Base-by-base conservation (phyloP, 2,113 vertebrate genomes). In the Aptenodytes forsteri region DNA sequence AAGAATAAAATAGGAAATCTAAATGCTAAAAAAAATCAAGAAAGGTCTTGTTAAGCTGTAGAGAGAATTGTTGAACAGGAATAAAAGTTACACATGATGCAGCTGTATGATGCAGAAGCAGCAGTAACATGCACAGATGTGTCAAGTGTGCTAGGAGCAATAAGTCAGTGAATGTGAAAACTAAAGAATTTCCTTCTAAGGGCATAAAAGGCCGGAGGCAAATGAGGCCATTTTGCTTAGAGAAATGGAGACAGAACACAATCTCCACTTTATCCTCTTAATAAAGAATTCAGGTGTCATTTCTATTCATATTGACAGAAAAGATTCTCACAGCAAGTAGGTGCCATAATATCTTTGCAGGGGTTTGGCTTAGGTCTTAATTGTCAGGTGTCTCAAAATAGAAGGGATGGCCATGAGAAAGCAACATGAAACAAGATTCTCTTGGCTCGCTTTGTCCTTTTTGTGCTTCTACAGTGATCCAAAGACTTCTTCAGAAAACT, bases 391-490 rank as follows among this genome's bases (percentile, higher is more conserved):
- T 56, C 49, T 56, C 47, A 72, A 61, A 90, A 70, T 9, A 17
- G 22, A 87, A 86, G 23, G 12, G 13, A 29, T 3, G 2, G 14
- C 19, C 30, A 12, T 13, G 8, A 89, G 46, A 80, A 82, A 61
- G 15, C 6, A 82, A 12, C 4, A 54, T 0, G 8, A 58, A 78
- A 42, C 3, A 0, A 49, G 19, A 25, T 36, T 77, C 3, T 83
- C 34, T 72, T 89, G 38, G 16, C 7, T 67, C 4, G 7, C 13
- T 69, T 73, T 30, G 6, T 34, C 21, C 2, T 56, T 59, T 55
- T 64, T 42, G 15, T 26, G 7, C 19, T 69, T 67, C 19, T 72
- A 21, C 5, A 61, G 13, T 22, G 65, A 85, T 27, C 19, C n/a
- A 82, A 89, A 69, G 3, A 54, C 7, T 61, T 5, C 7, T 58